Base-by-base conservation (phyloP, 2,888 invertebrate species). In the Acanthosepion esculentum region DNA sequence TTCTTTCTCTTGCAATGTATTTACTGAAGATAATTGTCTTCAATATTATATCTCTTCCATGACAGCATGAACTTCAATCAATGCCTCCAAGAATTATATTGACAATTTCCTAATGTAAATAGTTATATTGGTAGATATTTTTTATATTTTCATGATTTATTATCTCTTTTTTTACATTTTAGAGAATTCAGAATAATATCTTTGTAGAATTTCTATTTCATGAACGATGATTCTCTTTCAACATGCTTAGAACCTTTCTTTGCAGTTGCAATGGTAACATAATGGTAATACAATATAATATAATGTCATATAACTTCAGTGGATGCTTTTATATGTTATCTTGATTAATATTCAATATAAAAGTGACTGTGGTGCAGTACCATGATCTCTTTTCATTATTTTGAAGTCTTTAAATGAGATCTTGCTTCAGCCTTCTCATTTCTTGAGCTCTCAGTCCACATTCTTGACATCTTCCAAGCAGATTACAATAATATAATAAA, bases 351-450 rank as follows among this genome's bases (percentile, higher is more conserved):
- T 33, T n/a, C 78, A 78, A 78, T 78, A 78, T 78, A 78, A 78
- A 78, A 78, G 78, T 78, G 10, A 78, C 78, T 78, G n/a, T n/a
- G 33, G 78, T 78, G 78, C 15, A 15, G 12, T 33, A n/a, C 78
- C n/a, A 12, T 78, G n/a, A 33, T 33, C 78, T 78, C 78, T 78
- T 59, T 59, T 78, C 78, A 78, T 78, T 78, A 78, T 78, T 78
- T 78, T 78, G 78, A 78, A 78, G 78, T 78, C 78, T 78, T 78
- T 78, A 78, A 78, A 78, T 78, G 78, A 78, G 78, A 78, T 78
- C 78, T 78, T 18, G 10, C n/a, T 78, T 78, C 78, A 78, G 10
- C 78, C 33, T 78, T n/a, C n/a, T 78, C 78, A 33, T 78, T 78
- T 78, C 78, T n/a, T 33, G 78, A 78, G 78, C n/a, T 78, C 78